Evolutionary conservation across 2,797 vertebrate genomes (phyloP), one percentile per base, ranked within the genome.

Genomic region (Apodemus agrarius): DNA sequence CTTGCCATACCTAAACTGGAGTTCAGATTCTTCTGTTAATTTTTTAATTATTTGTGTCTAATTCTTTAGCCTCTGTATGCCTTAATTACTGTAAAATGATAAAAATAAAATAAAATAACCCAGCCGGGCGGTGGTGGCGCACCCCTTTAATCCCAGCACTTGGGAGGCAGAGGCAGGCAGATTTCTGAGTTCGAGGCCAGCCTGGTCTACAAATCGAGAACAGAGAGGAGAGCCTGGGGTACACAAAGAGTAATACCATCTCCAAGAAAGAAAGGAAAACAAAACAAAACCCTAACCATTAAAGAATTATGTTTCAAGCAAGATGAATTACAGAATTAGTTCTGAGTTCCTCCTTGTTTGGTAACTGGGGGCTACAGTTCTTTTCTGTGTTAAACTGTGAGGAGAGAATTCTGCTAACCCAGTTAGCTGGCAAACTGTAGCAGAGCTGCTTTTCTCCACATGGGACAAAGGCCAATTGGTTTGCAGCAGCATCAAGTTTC

Each of bases 371-470:
- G 69, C 43, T 59, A 90, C 59, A 78, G 26, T 57, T 49, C 34
- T 86, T 79, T 14, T 46, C 22, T 57, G 54, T 75, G n/a, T 52
- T 52, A 31, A 84, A 59, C 31, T 29, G 63, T 29, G 59, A 0
- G 40, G 34, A 40, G 13, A 24, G 21, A 57, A 78, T 83, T 90
- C 67, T 63, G 26, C 5, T 54, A 40, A 83, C 57, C 74, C 34
- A 31, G 74, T 61, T 26, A 59, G 46, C 59, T 16, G 78, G 89
- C 24, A 80, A 90, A 96, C 78, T 6, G 11, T 0, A 61, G 81
- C 87, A 88, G 67, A 49, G 65, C 89, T n/a, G 22, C 67, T 95
- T 79, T 89, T 31, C 89, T 94, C 85, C 40, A 88, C 11, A 61
- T 84, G 17, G 75, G 22, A 46, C 1, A 2, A 65, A 80, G 78